Base-by-base conservation (phyloP, 2,797 vertebrate genomes). In the Siniperca obscura region DNA sequence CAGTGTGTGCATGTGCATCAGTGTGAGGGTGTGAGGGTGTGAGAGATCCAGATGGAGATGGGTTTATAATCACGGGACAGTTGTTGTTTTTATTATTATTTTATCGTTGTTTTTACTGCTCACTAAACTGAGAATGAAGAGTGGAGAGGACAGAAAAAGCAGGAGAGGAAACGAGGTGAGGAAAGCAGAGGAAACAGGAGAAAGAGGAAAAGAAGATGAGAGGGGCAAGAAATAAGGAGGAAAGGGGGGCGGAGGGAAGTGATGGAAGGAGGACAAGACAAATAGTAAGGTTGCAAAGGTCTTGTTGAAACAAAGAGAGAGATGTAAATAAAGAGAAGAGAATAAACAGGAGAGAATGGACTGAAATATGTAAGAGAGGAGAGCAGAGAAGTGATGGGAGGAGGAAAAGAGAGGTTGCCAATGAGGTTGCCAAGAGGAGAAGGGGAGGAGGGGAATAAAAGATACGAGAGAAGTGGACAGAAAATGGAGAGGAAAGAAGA, bases 81-180 rank as follows among this genome's bases (percentile, higher is more conserved):
- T 93, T 93, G 90, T 91, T 91, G 90, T 92, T 92, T 92, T 91
- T 92, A 92, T 92, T 85, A 89, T 92, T 90, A 92, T 92, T 90
- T 89, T 84, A 92, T 91, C 40, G 77, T 72, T 91, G 83, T 87
- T 92, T 92, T 92, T 90, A 91, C 86, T 91, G 89, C 90, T 89
- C 88, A 83, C 84, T 91, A 92, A 92, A 92, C 84, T 86, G 84
- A 89, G 81, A 78, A 75, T 66, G 83, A 81, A 70, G 72, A 84
- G 78, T 2, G 14, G 68, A 76, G 69, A 64, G 38, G 48, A 30
- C 59, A 25, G 38, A 25, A 9, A 36, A 17, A 59, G 42, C 11
- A 68, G 19, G 25, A 9, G 55, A 27, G 11, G 60, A 34, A 30
- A 66, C 14, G 7, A 50, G n/a, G n/a, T 0, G 48, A 38, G 56